Percentiles rank a stretch among this genome's conserved stretches.
Conservation (phyloP, 2,797 vertebrate genomes). For the Helostoma temminkii region DNA sequence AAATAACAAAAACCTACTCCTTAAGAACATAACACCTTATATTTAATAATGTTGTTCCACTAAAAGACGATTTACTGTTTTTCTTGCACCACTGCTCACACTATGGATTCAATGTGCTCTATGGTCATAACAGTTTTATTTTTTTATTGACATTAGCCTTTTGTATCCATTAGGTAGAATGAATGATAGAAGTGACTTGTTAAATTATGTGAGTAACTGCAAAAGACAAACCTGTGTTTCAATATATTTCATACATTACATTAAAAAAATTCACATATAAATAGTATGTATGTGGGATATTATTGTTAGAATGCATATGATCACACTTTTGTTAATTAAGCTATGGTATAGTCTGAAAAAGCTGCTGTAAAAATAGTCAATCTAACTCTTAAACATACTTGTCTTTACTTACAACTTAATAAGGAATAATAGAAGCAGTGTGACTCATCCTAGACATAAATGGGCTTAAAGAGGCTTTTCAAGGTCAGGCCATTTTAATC, state of each 20-base stretch:
- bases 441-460: slow-evolving; percentile 3
- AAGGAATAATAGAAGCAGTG: neutral
- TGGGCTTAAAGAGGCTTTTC: slow-evolving; percentile 24
- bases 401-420: neutral
- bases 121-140: neutral
- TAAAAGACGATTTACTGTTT: neutral
- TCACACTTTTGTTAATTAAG: no score
- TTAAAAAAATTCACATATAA: no score
- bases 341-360: no score
- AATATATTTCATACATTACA: no score
- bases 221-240: no score
- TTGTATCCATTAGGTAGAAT: neutral
- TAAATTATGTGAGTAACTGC: no score
- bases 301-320: no score
- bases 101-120: neutral
- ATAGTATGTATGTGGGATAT: no score
- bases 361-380: neutral
- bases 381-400: neutral
- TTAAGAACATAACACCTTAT: neutral
- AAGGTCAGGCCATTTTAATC: slow-evolving; percentile 32
- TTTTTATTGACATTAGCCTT: neutral
- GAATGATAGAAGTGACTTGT: no score
- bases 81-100: no score
- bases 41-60: neutral
- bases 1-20: neutral